A percentile compares a stretch with the other conserved stretches of the same genome.
Conservation (phyloP, 2,113 vertebrate genomes). For the Coryphaenoides rupestris region DNA sequence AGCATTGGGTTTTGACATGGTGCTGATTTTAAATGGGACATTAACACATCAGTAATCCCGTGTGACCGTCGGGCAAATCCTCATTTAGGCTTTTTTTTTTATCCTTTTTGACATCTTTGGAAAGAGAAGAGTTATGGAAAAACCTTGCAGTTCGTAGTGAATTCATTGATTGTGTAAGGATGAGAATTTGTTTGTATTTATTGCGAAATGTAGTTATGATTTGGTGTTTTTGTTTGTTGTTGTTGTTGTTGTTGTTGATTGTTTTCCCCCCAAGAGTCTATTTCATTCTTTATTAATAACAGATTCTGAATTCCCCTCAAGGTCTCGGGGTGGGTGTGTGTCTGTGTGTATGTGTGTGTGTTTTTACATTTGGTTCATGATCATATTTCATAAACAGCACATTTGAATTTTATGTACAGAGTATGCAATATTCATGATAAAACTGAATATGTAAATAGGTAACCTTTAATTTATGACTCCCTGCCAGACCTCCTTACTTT, state of each 20-base stretch:
- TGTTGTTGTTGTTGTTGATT: conserved; percentile 34
- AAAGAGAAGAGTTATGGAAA: conserved; percentile 4
- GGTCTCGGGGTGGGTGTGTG: conserved; percentile 32
- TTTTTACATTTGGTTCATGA: conserved; percentile 71
- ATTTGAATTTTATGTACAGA: conserved; percentile 79
- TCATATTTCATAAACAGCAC: conserved; percentile 79
- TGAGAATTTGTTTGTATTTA: neutral
- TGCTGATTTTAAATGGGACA: conserved; percentile 25
- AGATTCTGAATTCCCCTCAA: conserved; percentile 49
- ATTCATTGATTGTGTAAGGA: conserved; percentile 2
- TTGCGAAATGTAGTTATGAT: too few species aligned
- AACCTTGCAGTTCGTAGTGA: too few species aligned
- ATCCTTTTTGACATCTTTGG: neutral
- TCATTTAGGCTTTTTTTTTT: conserved; percentile 14
- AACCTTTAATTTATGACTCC: conserved; percentile 77
- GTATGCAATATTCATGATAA: conserved; percentile 78
- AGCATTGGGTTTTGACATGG: conserved; percentile 33
- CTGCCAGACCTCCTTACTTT: conserved; percentile 63
- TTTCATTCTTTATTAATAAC: conserved; percentile 69
- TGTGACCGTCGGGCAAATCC: conserved; percentile 19
- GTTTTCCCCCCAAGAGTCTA: conserved; percentile 48
- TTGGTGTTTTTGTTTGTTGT: neutral
- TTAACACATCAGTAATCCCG: conserved; percentile 30
- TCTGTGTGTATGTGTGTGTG: conserved; percentile 57
- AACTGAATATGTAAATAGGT: conserved; percentile 80